Evolutionary conservation across 2,113 vertebrate species (phyloP).

Genomic region (Rattus norvegicus): DNA sequence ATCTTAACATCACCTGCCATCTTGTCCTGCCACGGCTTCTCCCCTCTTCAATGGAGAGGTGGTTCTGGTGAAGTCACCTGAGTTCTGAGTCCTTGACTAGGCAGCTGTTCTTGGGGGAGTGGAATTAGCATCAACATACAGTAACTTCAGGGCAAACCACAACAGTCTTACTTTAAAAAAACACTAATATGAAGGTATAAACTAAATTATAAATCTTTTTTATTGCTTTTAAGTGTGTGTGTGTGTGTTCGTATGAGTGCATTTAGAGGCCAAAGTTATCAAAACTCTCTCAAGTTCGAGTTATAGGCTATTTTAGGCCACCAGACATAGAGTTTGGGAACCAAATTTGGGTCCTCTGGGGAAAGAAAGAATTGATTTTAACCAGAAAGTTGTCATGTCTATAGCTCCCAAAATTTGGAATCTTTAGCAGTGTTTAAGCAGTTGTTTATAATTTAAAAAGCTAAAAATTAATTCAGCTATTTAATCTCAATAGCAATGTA

Average conservation of each 20-base stretch:
- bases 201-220: neutral
- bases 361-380: neutral
- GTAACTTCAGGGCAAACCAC: no score
- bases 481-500: neutral
- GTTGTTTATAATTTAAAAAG: neutral
- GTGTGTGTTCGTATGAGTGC: neutral
- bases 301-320: neutral
- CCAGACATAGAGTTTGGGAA: neutral
- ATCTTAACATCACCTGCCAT: no score
- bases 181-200: neutral
- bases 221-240: neutral
- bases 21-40: no score
- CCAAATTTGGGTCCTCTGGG: neutral
- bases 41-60: no score
- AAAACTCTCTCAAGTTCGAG: neutral
- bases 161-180: neutral
- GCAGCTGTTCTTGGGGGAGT: no score
- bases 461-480: neutral
- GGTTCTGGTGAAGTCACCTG: no score
- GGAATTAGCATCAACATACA: no score
- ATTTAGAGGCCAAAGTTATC: neutral
- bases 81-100: no score
- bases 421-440: neutral
- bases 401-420: neutral
- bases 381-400: neutral